Evolutionary conservation across 1,140 invertebrate genomes (phyloP), one percentile per base, ranked within the genome.

Genomic region (Geopemphigus sp.): DNA sequence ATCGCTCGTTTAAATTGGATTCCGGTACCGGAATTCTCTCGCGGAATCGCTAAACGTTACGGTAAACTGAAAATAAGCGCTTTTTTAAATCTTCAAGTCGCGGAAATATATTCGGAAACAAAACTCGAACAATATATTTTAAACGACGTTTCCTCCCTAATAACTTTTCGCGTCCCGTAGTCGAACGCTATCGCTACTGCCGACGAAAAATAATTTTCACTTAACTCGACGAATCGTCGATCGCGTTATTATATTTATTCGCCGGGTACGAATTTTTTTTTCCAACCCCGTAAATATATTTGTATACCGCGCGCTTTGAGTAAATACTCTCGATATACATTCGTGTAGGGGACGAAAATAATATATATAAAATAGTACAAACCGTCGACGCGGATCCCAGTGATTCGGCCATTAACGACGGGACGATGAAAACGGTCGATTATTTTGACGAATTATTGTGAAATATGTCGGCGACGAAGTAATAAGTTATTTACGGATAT

Each of bases 81-180:
- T 50, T 68, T 63, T 50, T 68, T 68, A 50, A 50, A 68, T 68
- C 66, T 50, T 68, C 24, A 15, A 68, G 45, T 15, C 66, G 66
- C 19, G n/a, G 47, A 50, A 47, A 68, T 26, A 50, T 68, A 68
- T 68, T 68, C 47, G 39, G 47, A 24, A 47, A 50, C 45, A 26
- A 68, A 68, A 68, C 66, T 68, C 19, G 14, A 68, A 68, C 66
- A 68, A 68, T 47, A 68, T 68, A 50, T 68, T 50, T 50, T 17
- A 68, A 68, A 68, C 47, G 22, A 14, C 39, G 47, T 68, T 50
- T 68, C 39, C 39, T 22, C 22, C 3, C 8, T n/a, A n/a, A 24
- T 68, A 68, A 50, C 22, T 50, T 68, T 68, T 68, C 15, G 15
- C 47, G 22, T 50, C 50, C n/a, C 39, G 3, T 50, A 68, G 47